These are phyloP conservation scores for Hystrix cristata DNA, from an alignment of 2,113 vertebrate species.

Conservation along the genomic window DNA sequence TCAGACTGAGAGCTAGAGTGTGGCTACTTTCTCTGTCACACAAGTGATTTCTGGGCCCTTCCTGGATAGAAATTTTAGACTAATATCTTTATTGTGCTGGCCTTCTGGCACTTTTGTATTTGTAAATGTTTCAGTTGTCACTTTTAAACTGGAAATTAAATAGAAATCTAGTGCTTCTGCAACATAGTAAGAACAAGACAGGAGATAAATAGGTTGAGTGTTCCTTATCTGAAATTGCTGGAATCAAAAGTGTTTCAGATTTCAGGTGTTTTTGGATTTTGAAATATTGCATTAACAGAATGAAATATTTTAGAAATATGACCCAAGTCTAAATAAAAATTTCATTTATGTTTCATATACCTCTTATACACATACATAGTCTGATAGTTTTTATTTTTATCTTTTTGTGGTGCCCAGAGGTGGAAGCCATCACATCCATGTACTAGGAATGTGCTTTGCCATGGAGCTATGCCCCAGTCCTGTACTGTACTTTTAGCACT, in stretches of 20 bases:
- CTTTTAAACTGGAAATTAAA: slow-evolving; percentile 30
- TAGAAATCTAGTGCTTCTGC: background rate
- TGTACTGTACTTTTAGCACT: background rate
- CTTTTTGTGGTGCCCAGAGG: background rate
- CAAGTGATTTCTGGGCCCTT: background rate
- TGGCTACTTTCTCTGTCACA: background rate
- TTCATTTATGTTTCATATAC: background rate
- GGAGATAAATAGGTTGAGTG: background rate
- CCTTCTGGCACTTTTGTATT: background rate
- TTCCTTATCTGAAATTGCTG: background rate
- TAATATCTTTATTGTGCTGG: background rate
- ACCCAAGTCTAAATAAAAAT: background rate
- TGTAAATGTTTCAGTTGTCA: slow-evolving; percentile 30
- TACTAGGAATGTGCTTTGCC: background rate
- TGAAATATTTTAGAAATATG: background rate
- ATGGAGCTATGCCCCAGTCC: background rate
- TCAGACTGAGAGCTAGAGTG: background rate
- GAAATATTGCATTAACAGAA: background rate
- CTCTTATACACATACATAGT: no score
- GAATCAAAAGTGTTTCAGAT: background rate
- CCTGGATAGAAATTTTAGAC: background rate
- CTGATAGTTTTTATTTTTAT: background rate
- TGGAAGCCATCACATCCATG: background rate
- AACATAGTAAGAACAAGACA: background rate
- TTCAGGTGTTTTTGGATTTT: background rate